Conservation (phyloP, 1,140 invertebrate genomes). For the Drosophila orosa region DNA sequence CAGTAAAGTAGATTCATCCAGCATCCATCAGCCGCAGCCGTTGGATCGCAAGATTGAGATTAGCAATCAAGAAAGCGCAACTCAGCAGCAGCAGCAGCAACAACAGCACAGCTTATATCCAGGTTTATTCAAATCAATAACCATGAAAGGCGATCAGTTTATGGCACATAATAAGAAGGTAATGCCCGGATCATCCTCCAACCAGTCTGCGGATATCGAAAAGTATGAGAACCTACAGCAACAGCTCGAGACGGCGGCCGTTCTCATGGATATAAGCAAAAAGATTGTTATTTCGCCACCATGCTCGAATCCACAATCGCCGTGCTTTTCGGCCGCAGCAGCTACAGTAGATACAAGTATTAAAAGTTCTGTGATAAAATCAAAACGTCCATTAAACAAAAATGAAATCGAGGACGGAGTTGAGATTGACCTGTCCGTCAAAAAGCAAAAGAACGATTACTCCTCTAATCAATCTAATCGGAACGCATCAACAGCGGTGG, state of each 20-base stretch:
- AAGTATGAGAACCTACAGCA: constrained; percentile 76
- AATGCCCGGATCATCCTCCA: constrained; percentile 21
- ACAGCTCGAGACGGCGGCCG: constrained; percentile 82
- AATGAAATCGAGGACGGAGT: constrained; percentile 66
- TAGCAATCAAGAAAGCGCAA: constrained; percentile 35
- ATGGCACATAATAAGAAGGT: constrained; percentile 32
- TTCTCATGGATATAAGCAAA: constrained; percentile 84
- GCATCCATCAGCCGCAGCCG: constrained; percentile 7
- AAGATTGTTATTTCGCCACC: constrained; percentile 84
- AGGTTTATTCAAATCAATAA: constrained; percentile 51
- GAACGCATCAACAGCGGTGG: constrained; percentile 28
- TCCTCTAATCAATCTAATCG: constrained; percentile 48
- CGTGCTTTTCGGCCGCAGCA: constrained; percentile 67
- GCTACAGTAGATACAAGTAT: constrained; percentile 74
- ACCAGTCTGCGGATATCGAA: constrained; percentile 54
- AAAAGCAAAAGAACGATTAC: constrained; percentile 70
- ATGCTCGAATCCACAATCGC: constrained; percentile 83
- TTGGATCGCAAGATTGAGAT: constrained; percentile 41
- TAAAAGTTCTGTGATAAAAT: constrained; percentile 84
- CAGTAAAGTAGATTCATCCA: constrained; percentile 40
- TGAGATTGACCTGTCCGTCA: constrained; percentile 82
- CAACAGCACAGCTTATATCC: constrained; percentile 45
- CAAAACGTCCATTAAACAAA: constrained; percentile 77
- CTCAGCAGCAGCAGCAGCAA: constrained; percentile 16
- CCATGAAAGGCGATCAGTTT: constrained; percentile 37